Evolutionary conservation across 2,797 vertebrate genomes (phyloP).

Genomic region (Melopsittacus undulatus): DNA sequence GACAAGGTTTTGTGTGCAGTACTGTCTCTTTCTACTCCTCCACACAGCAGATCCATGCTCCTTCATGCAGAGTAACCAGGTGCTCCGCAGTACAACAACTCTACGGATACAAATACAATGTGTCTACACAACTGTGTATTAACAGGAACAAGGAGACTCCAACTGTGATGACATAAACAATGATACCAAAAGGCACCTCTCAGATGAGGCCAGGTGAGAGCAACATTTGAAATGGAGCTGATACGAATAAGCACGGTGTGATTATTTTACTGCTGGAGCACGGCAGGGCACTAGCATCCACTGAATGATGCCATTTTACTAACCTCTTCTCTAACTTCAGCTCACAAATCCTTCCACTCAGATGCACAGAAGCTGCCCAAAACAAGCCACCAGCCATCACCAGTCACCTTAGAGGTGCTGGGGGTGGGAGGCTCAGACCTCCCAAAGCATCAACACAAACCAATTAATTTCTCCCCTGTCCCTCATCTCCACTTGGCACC

Average conservation of each 20-base stretch:
- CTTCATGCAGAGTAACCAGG: fast-evolving
- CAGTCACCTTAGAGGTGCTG: not conserved
- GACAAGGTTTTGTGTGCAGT: not conserved
- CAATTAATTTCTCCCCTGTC: not conserved
- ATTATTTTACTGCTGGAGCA: not conserved
- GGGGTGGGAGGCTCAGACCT: not conserved
- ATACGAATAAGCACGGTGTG: fast-evolving
- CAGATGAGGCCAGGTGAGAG: not conserved
- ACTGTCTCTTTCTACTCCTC: not conserved
- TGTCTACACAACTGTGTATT: no score
- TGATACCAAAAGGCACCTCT: not conserved
- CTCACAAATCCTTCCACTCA: no score
- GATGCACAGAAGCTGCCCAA: not conserved
- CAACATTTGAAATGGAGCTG: not conserved
- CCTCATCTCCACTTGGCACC: not conserved
- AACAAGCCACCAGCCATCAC: not conserved
- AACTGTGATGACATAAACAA: fast-evolving
- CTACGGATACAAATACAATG: fast-evolving
- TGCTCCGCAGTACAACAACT: not conserved
- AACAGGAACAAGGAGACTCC: not conserved
- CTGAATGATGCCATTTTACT: not conserved
- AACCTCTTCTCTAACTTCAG: not conserved
- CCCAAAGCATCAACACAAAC: not conserved
- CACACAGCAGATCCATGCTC: fast-evolving
- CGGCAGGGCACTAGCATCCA: not conserved